Base-by-base conservation (phyloP, 2,888 invertebrate species). In the Cynaeus angustus region DNA sequence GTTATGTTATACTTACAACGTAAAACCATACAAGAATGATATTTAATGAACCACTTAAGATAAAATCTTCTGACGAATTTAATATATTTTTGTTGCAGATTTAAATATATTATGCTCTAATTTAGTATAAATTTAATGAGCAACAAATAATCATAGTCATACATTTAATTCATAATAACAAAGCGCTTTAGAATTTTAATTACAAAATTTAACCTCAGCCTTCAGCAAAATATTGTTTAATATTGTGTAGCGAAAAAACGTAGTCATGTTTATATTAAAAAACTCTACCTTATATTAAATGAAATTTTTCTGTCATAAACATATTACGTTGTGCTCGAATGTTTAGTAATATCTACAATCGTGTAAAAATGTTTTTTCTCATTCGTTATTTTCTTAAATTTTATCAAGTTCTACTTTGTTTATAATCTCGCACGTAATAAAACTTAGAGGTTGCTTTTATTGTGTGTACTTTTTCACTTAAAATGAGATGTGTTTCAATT, bases 291-390 rank as follows among this genome's bases (percentile, higher is more conserved):
- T n/a, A n/a, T n/a, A 33, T 33, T 33, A 33, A 33, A 33, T 33
- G 33, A 33, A 33, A 33, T 33, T 33, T 33, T 33, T 33, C 33
- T 33, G 33, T 33, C 33, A 33, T 33, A 33, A 33, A 33, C 33
- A 33, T 33, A 33, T 9, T 33, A 33, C n/a, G 33, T 33, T 33
- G 33, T 33, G 33, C 33, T n/a, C 33, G 9, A n/a, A 33, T 9
- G 33, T n/a, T 33, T 21, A 21, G 21, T 21, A 33, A 7, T 33
- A 33, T 33, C 7, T 33, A n/a, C 7, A 33, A 33, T 33, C 33
- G 33, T 33, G 33, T 7, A 33, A 33, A 33, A 33, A 33, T 21
- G 21, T 21, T 21, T 21, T 4, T 21, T 4, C 4, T 21, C 1
- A 21, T 3, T 21, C 21, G 21, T 21, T 21, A 21, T 4, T 21